A percentile compares a stretch with the other conserved stretches of the same genome.
These are phyloP conservation scores for Aethina tumida DNA, from an alignment of 1,140 invertebrate genomes.

Conservation along the genomic window DNA sequence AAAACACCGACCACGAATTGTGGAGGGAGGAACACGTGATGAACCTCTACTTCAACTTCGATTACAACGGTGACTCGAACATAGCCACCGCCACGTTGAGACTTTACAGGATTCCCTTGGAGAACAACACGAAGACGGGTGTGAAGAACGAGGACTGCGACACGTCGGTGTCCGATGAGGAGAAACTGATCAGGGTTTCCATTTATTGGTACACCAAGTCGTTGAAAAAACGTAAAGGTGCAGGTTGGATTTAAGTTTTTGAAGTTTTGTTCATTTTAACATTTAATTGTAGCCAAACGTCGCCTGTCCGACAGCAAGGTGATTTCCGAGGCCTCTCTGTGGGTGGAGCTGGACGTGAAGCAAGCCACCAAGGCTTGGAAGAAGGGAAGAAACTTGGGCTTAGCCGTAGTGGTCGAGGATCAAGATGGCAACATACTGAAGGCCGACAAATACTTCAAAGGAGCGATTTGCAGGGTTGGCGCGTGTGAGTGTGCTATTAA, in stretches of 20 bases:
- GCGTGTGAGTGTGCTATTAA: constrained; percentile 30
- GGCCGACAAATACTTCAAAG: constrained; percentile 42
- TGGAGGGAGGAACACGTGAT: constrained; percentile 43
- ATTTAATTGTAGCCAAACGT: constrained; percentile 22
- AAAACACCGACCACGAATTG: constrained; percentile 43
- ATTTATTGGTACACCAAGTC: constrained; percentile 50
- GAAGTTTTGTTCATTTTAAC: constrained; percentile 2
- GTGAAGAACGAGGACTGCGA: constrained; percentile 21
- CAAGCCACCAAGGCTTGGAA: constrained; percentile 28
- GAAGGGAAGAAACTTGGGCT: constrained; percentile 44
- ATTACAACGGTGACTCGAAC: constrained; percentile 36
- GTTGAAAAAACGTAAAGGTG: constrained; percentile 44
- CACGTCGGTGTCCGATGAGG: constrained; percentile 37
- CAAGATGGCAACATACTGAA: constrained; percentile 46
- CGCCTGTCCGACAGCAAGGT: constrained; percentile 30
- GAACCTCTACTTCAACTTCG: constrained; percentile 48
- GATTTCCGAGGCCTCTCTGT: constrained; percentile 22
- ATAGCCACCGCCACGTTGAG: constrained; percentile 43
- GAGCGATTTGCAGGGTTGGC: constrained; percentile 38
- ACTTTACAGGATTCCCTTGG: constrained; percentile 42
- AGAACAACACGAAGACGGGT: constrained; percentile 26
- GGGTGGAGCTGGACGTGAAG: constrained; percentile 29
- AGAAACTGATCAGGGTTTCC: constrained; percentile 49
- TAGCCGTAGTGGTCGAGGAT: constrained; percentile 51
- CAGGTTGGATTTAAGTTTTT: constrained; percentile 13